Evolutionary conservation across 64 coral and sea anemone species (phyloP), one percentile per base, ranked within the genome.

Genomic region (Dendrophyllia cribrosa): DNA sequence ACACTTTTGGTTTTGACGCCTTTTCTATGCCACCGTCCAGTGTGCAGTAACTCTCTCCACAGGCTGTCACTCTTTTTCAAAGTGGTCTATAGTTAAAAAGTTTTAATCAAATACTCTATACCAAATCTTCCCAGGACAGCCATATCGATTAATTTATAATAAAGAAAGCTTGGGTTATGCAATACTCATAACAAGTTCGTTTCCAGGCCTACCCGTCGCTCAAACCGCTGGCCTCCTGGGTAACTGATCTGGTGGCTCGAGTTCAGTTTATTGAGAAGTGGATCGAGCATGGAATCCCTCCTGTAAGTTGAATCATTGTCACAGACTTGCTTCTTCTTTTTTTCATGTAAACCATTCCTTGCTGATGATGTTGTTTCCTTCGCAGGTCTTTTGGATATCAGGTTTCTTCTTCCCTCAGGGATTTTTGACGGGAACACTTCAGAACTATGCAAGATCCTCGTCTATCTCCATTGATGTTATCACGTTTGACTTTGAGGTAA

Each of bases 361-460:
- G 4, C 21, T 19, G 7, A 56, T 43, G 17, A 24, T 58, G 43
- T 70, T 51, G 21, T 84, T 75, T 91, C 20, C 0, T 66, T 91
- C 20, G 8, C 43, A 99, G 97, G 94, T 99, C 13, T 99, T 94
- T 75, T 99, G 97, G 97, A 99, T 99, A 65, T 99, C 97, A 24
- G 97, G 97, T 4, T 99, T 99, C 69, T 99, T 99, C 84, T 99
- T 99, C 44, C 97, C 97, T 8, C 97, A 99, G 91, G 97, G 97
- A 43, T 99, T 99, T 72, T 75, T 99, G 25, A 99, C 97, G 9
- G 97, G 97, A 47, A 99, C 97, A 22, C 94, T 99, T 75, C 97
- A 99, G 66, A 99, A 99, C 64, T 99, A 70, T 52, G 97, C 97
- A 12, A 92, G 97, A 51, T 76, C 91, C 24, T 95, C 95, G 52